phyloP scores from a whole-genome alignment of 2,113 vertebrate species.

The Albula goreensis region DNA sequence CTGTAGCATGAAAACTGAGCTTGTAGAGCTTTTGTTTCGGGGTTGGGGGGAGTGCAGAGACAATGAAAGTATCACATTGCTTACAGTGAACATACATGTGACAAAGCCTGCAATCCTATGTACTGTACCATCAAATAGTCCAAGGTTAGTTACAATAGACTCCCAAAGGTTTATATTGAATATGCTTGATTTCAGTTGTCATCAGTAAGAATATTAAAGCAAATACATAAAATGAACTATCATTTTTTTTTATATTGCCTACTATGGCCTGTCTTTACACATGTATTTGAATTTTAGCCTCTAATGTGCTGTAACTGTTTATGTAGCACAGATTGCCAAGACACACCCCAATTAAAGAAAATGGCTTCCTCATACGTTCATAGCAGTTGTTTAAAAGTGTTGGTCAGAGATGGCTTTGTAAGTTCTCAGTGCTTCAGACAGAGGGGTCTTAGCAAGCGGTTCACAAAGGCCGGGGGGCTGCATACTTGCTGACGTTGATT shows the following conservation, averaged over 20 bases:
- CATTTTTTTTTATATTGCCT: background rate
- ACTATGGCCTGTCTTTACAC: background rate
- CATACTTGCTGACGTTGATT: constrained; percentile 20
- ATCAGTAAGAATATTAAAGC: background rate
- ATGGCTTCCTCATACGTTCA: background rate
- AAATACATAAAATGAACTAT: background rate
- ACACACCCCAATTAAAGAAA: background rate
- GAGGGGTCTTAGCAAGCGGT: background rate
- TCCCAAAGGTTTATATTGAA: background rate
- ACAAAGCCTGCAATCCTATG: background rate
- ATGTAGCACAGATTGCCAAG: background rate
- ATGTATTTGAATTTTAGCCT: background rate
- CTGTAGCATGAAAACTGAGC: no score
- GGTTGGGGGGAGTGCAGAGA: no score
- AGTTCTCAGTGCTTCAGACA: background rate
- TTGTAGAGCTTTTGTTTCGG: no score
- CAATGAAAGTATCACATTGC: no score
- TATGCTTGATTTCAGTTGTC: background rate
- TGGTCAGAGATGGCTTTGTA: background rate
- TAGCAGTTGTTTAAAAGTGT: background rate
- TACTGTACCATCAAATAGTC: background rate
- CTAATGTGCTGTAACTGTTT: background rate
- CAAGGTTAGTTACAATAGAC: background rate
- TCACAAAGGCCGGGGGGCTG: constrained; percentile 8
- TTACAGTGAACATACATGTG: background rate